phyloP scores from a whole-genome alignment of 2,113 vertebrate genomes.

The Anarhynchus alexandrinus region DNA sequence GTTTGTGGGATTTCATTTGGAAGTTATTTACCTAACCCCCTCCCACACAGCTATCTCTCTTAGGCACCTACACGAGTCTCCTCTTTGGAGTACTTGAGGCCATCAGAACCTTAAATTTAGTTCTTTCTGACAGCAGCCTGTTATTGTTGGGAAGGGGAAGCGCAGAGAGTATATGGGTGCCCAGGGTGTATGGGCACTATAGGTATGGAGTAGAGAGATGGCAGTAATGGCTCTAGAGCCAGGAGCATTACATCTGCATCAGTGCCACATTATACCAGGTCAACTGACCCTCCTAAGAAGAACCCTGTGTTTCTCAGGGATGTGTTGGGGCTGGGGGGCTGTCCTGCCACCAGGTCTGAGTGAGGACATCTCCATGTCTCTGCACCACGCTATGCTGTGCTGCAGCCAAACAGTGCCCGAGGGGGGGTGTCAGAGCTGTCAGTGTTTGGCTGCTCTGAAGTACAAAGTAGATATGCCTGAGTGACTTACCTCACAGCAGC shows the following conservation, averaged over 20 bases:
- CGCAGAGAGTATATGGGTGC: not conserved
- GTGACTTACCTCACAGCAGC: not conserved
- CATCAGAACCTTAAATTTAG: not conserved
- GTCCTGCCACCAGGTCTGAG: not conserved
- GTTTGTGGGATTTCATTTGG: conserved; percentile 56
- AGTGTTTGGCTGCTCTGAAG: not conserved
- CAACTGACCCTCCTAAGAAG: not conserved
- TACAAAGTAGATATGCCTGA: not conserved
- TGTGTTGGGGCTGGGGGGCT: not conserved
- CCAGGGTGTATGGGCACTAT: not conserved
- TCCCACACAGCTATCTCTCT: conserved; percentile 28
- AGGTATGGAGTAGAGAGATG: not conserved
- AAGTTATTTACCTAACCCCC: conserved; percentile 55
- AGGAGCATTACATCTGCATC: not conserved
- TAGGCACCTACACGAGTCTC: not conserved
- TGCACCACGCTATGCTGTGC: not conserved
- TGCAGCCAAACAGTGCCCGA: not conserved
- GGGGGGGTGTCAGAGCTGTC: not conserved
- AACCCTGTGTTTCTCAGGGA: not conserved
- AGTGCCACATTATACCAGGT: not conserved
- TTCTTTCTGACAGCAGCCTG: not conserved
- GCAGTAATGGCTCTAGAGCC: not conserved
- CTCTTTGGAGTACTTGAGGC: not conserved
- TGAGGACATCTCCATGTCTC: not conserved
- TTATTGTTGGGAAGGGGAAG: not conserved